Evolutionary conservation across 1,140 invertebrate genomes (phyloP).

Genomic region (Drosophila orosa): DNA sequence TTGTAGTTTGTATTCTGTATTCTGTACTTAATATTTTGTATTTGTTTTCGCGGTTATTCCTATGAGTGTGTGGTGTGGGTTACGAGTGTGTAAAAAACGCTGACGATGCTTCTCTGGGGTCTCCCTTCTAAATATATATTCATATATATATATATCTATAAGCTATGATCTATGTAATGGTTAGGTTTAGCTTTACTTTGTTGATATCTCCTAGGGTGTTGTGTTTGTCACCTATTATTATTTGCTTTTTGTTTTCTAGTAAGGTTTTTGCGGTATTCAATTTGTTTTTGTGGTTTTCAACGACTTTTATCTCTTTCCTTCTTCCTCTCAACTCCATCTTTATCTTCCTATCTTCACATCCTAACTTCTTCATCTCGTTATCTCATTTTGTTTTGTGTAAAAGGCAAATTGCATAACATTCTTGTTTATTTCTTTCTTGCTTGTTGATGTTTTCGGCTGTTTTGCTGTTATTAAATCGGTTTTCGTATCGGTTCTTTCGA

Average conservation of each 20-base stretch:
- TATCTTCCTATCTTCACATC: conserved; percentile 9
- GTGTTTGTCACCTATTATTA: conserved; percentile 38
- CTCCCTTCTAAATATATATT: conserved; percentile 1
- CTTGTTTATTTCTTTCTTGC: conserved; percentile 34
- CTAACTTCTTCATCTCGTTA: conserved; percentile 8
- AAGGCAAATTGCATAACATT: conserved; percentile 71
- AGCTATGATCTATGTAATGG: conserved; percentile 58
- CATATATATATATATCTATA: conserved; percentile 25
- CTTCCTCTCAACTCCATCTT: conserved; percentile 4
- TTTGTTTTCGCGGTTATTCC: conserved; percentile 51
- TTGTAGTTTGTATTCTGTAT: conserved; percentile 22
- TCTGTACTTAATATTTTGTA: conserved; percentile 26
- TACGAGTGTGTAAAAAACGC: conserved; percentile 52
- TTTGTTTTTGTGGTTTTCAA: conserved; percentile 54
- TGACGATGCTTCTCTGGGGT: conserved; percentile 8
- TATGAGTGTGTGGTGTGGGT: conserved; percentile 59
- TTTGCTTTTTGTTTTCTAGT: conserved; percentile 76
- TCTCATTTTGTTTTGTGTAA: conserved; percentile 56
- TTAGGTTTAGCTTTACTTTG: conserved; percentile 64
- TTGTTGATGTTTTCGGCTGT: conserved; percentile 15
- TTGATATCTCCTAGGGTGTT: conserved; percentile 48
- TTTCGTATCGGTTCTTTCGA: not conserved
- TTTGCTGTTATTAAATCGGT: conserved; percentile 15
- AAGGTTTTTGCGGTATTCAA: conserved; percentile 77
- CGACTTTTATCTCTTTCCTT: conserved; percentile 5